These are phyloP conservation scores for Lutjanus argentimaculatus DNA, from an alignment of 2,797 vertebrate genomes.

Conservation along the genomic window DNA sequence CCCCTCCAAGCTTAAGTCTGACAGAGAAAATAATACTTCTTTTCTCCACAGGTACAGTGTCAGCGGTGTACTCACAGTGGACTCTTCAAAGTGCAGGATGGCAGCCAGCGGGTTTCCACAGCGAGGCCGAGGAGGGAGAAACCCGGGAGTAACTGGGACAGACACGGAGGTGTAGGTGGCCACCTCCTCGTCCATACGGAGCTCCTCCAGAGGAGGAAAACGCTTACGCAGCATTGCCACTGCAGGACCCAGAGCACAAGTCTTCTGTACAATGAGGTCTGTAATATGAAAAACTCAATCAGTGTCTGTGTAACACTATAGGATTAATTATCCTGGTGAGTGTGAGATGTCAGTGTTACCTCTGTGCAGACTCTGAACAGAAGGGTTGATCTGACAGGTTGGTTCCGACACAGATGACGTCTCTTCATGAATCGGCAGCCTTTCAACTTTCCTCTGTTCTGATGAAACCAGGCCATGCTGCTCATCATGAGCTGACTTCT, in stretches of 20 bases:
- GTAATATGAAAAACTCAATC: constrained; percentile 1
- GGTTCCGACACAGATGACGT: not conserved
- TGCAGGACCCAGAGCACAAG: constrained; percentile 39
- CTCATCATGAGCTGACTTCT: constrained; percentile 14
- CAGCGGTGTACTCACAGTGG: constrained; percentile 75
- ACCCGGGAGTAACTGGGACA: constrained; percentile 20
- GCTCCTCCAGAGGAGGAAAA: constrained; percentile 76
- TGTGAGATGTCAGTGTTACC: constrained; percentile 46
- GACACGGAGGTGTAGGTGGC: constrained; percentile 77
- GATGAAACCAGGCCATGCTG: constrained; percentile 7
- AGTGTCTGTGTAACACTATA: not conserved
- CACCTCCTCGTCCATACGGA: constrained; percentile 85
- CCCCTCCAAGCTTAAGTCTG: too few relatives aligned
- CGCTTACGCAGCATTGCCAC: constrained; percentile 71
- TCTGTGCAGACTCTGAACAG: constrained; percentile 50
- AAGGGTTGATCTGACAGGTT: constrained; percentile 4
- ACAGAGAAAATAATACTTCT: not conserved
- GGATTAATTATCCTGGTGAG: not conserved
- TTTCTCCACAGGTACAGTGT: not conserved
- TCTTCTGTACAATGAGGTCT: constrained; percentile 62
- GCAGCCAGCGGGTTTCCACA: constrained; percentile 85
- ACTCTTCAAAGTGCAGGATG: constrained; percentile 79
- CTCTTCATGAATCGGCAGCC: not conserved
- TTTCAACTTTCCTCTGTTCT: not conserved
- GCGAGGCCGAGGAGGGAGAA: constrained; percentile 61